phyloP scores from a whole-genome alignment of 2,113 vertebrate species.

The Nothoprocta perdicaria region DNA sequence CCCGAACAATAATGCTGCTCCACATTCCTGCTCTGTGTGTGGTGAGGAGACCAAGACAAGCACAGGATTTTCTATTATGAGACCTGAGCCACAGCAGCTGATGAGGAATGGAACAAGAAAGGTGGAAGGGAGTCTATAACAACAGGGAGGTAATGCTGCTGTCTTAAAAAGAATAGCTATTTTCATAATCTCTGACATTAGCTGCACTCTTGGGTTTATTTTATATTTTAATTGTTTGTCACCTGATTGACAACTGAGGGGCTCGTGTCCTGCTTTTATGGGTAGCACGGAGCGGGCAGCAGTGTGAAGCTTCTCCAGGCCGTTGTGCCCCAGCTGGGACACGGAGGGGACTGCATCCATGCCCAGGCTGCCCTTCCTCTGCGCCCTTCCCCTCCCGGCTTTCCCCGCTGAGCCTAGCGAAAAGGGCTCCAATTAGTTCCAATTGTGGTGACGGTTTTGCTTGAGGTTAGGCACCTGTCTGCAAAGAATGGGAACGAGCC shows the following conservation, averaged over 20 bases:
- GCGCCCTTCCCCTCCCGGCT: neutral
- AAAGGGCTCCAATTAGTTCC: slow-evolving; percentile 29
- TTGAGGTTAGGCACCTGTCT: accelerated
- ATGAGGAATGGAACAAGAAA: slow-evolving; percentile 40
- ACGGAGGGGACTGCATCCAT: accelerated
- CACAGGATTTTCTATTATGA: slow-evolving; percentile 2
- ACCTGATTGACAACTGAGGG: accelerated
- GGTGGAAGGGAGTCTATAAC: slow-evolving; percentile 30
- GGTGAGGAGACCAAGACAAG: slow-evolving; percentile 29
- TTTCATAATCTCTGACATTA: neutral
- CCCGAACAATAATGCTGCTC: neutral
- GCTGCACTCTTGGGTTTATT: neutral
- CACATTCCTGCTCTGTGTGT: slow-evolving; percentile 44
- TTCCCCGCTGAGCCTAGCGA: slow-evolving; percentile 2
- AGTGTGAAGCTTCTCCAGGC: neutral
- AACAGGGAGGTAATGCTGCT: neutral
- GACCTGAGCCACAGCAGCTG: neutral
- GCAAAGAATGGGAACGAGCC: accelerated
- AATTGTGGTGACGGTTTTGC: neutral
- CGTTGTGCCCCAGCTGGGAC: accelerated
- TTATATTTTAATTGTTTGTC: slow-evolving; percentile 13
- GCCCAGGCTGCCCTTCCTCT: accelerated
- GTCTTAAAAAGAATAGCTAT: neutral
- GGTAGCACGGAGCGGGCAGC: accelerated
- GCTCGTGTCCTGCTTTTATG: neutral